phyloP scores from a whole-genome alignment of 2,888 invertebrate genomes.

The Erannis defoliaria region DNA sequence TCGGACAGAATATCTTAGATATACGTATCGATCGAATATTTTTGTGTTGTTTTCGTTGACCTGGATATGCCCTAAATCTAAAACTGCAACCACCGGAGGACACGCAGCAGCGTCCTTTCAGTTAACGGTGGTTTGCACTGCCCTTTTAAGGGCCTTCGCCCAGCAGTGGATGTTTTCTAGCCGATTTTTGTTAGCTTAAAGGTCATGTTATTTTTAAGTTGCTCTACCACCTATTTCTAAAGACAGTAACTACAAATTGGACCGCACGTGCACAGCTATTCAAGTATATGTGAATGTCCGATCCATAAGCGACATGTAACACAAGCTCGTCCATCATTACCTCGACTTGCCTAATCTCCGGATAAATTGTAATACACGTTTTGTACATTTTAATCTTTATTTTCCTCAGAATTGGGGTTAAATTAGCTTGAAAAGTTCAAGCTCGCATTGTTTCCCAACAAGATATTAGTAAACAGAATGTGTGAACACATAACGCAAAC shows the following conservation, averaged over 20 bases:
- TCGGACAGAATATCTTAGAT: too few relatives aligned
- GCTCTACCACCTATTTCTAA: background rate
- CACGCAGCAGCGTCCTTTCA: too few relatives aligned
- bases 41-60: too few relatives aligned
- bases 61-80: too few relatives aligned
- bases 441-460: conserved; percentile 27
- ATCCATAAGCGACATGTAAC: conserved; percentile 17
- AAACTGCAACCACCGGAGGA: too few relatives aligned
- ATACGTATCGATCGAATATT: too few relatives aligned
- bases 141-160: too few relatives aligned
- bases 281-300: background rate
- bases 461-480: conserved; percentile 30
- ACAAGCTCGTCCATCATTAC: conserved; percentile 16
- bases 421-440: background rate
- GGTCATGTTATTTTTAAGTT: too few relatives aligned
- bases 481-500: conserved; percentile 33
- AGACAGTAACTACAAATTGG: background rate
- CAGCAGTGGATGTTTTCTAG: too few relatives aligned
- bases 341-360: conserved; percentile 17
- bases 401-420: background rate
- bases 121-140: too few relatives aligned
- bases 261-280: conserved; percentile 4
- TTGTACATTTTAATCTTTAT: conserved; percentile 11
- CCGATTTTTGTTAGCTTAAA: too few relatives aligned
- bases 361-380: conserved; percentile 18